Evolutionary conservation across 2,113 vertebrate genomes (phyloP).

Genomic region (Sturnus vulgaris): DNA sequence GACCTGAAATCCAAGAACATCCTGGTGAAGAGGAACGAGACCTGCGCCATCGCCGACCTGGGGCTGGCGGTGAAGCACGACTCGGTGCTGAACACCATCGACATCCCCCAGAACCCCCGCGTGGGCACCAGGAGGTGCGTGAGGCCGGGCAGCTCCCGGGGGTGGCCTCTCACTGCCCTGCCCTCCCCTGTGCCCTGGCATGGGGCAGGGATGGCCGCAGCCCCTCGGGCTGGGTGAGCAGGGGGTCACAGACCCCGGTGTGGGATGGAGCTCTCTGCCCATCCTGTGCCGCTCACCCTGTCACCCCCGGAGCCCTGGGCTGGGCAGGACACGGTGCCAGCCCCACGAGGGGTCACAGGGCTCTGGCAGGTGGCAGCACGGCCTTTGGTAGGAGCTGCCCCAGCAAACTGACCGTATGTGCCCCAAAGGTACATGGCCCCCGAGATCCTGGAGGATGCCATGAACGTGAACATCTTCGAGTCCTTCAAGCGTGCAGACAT

Average conservation of each 20-base stretch:
- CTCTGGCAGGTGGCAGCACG: rapidly evolving
- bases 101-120: constrained; percentile 90
- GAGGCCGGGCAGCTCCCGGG: rapidly evolving
- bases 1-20: constrained; percentile 99
- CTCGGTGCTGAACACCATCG: constrained; percentile 86
- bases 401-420: not conserved
- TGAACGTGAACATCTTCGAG: constrained; percentile 90
- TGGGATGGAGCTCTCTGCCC: not conserved
- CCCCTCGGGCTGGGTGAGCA: rapidly evolving
- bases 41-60: constrained; percentile 91
- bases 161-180: rapidly evolving
- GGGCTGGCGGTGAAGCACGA: constrained; percentile 95
- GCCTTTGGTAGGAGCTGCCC: rapidly evolving
- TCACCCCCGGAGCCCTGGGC: not conserved
- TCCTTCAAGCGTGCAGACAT: constrained; percentile 95
- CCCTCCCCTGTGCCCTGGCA: rapidly evolving
- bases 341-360: rapidly evolving
- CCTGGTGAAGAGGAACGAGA: constrained; percentile 92
- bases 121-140: constrained; percentile 91
- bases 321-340: not conserved
- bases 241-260: rapidly evolving
- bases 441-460: constrained; percentile 91
- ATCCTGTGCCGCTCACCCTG: too few relatives aligned
- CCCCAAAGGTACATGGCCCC: constrained; percentile 95
- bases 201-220: rapidly evolving